phyloP scores from a whole-genome alignment of 2,888 invertebrate species.

The Branchellion lobata region DNA sequence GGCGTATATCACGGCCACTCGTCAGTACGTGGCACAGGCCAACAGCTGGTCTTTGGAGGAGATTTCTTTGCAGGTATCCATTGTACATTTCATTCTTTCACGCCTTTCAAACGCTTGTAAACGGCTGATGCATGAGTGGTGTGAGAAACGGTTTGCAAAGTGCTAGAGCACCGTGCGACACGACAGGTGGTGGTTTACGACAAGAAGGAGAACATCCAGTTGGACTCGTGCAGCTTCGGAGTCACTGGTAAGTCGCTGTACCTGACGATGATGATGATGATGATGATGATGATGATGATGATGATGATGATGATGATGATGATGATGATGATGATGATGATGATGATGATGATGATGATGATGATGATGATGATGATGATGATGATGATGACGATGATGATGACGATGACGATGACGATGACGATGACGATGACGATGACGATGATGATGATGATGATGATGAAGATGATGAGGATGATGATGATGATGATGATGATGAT shows the following conservation, averaged over 20 bases:
- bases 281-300: neutral
- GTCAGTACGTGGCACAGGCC: constrained; percentile 85
- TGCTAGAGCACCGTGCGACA: no score
- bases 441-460: constrained; percentile 13
- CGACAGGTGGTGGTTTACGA: constrained; percentile 64
- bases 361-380: neutral
- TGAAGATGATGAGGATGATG: neutral
- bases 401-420: constrained; percentile 12
- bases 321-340: constrained; percentile 32
- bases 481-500: constrained; percentile 24
- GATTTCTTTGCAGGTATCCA: constrained; percentile 75
- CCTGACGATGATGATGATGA: constrained; percentile 15
- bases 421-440: constrained; percentile 8
- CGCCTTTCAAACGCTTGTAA: no score
- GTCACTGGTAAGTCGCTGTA: constrained; percentile 64
- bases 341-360: neutral
- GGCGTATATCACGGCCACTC: constrained; percentile 96
- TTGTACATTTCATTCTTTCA: neutral
- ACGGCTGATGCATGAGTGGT: no score
- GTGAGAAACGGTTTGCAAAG: no score
- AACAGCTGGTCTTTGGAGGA: constrained; percentile 89
- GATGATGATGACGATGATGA: constrained; percentile 25
- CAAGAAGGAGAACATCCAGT: constrained; percentile 61
- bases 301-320: constrained; percentile 13
- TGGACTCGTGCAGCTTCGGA: constrained; percentile 65